Evolutionary conservation across 1,140 invertebrate genomes (phyloP), one percentile per base, ranked within the genome.

Genomic region (Lordiphosa stackelbergi): DNA sequence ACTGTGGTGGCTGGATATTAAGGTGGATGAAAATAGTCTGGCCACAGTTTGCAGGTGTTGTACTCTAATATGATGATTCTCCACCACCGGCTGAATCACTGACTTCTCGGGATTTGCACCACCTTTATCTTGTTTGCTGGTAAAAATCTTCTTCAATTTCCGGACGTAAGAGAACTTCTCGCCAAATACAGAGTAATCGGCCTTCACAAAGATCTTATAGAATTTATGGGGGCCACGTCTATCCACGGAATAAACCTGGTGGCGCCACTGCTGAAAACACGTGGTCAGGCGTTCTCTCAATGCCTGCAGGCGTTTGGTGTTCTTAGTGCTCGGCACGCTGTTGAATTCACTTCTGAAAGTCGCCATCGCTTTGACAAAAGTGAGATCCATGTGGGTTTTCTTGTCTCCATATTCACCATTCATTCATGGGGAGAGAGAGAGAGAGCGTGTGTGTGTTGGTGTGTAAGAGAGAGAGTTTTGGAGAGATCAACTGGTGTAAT

Each of bases 261-360:
- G 56, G 49, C 66, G 61, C 70, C 60, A 83, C 35, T 84, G 64
- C 13, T 78, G 58, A 40, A 85, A 84, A 68, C 83, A 85, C 83
- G 83, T 85, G 83, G 83, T 83, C 51, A 85, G 48, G 12, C 66
- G 72, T 47, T 79, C 60, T 54, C 45, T 69, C 31, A 85, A 61
- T 54, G 66, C 68, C 69, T 56, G 69, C 46, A 85, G 63, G 56
- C 65, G 53, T 57, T 36, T 55, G 13, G 22, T 42, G 11, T 47
- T 48, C 43, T 57, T 54, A 70, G 66, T 77, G 72, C 60, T 73
- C 73, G 73, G 75, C 69, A 83, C 70, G 77, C 83, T 84, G 65
- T 74, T 64, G 41, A 66, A 85, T 59, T 85, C 78, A 57, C 70
- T 79, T 85, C 70, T 83, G 68, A 83, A 62, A 64, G 73, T 62